phyloP scores from a whole-genome alignment of 2,888 invertebrate genomes.

The Lithophane ornitopus region DNA sequence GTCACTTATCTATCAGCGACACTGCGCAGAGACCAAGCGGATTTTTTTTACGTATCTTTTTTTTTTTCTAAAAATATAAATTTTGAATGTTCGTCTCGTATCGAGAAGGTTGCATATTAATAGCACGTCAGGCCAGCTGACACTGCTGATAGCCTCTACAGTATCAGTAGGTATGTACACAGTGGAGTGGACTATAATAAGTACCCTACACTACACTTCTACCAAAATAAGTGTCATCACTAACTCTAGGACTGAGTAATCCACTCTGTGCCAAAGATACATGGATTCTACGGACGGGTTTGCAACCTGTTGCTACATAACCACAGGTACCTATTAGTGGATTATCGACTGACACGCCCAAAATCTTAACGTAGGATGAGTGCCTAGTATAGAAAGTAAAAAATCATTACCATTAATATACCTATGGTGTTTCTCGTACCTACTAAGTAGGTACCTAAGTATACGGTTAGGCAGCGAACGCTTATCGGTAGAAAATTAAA shows the following conservation, averaged over 20 bases:
- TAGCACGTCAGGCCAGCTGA: no score
- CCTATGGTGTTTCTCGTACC: background rate
- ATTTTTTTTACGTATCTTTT: no score
- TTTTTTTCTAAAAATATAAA: no score
- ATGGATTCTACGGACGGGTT: background rate
- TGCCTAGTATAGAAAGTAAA: background rate
- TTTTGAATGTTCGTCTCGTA: no score
- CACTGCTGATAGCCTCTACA: no score
- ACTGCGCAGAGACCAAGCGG: no score
- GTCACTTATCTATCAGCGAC: no score
- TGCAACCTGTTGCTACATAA: constrained; percentile 42
- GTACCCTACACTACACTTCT: background rate
- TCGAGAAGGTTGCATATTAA: no score
- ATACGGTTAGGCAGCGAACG: background rate
- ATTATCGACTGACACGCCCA: constrained; percentile 1
- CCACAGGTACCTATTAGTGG: constrained; percentile 7
- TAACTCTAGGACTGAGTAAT: background rate
- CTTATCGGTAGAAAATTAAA: no score
- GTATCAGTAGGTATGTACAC: no score
- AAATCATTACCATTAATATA: background rate
- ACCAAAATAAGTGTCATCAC: background rate
- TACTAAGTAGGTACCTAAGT: background rate
- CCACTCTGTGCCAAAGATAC: background rate
- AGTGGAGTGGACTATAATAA: background rate
- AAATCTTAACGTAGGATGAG: background rate